Percentiles rank a stretch among this genome's conserved stretches.
Conservation (phyloP, 1,140 invertebrate species). For the Chelonus insularis region DNA sequence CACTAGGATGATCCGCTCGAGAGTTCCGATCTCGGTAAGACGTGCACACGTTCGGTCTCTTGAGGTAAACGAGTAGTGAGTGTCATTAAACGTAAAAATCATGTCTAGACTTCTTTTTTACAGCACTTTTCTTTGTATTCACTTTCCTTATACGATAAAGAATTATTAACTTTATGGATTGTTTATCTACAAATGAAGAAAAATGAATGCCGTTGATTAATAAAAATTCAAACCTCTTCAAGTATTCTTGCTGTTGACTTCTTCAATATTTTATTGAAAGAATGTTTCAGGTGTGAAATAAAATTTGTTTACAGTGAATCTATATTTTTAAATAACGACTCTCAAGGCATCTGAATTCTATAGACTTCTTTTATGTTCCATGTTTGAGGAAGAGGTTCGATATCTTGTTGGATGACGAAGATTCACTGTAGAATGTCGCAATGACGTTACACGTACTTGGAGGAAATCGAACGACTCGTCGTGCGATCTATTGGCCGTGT, state of each 20-base stretch:
- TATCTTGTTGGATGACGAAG: slow-evolving; percentile 4
- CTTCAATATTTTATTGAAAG: no score
- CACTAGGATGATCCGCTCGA: slow-evolving; percentile 3
- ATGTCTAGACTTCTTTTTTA: background rate
- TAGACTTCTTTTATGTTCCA: background rate
- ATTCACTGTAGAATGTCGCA: slow-evolving; percentile 3
- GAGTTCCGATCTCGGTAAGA: background rate
- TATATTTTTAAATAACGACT: no score
- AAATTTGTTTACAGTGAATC: no score
- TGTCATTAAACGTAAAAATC: background rate
- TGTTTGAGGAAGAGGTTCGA: background rate
- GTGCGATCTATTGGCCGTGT: slow-evolving; percentile 3
- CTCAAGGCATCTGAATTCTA: no score
- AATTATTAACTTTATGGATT: no score
- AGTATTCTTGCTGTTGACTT: no score
- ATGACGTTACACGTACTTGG: slow-evolving; percentile 16
- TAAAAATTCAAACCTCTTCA: no score
- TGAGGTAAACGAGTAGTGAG: background rate
- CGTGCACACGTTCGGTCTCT: background rate
- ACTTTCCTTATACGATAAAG: no score
- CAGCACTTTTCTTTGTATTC: background rate
- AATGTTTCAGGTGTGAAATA: no score
- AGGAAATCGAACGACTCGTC: slow-evolving; percentile 19
- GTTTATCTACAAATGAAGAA: no score
- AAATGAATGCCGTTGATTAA: no score